Conservation (phyloP, 2,797 vertebrate species). For the Hozukius guyotensis region DNA sequence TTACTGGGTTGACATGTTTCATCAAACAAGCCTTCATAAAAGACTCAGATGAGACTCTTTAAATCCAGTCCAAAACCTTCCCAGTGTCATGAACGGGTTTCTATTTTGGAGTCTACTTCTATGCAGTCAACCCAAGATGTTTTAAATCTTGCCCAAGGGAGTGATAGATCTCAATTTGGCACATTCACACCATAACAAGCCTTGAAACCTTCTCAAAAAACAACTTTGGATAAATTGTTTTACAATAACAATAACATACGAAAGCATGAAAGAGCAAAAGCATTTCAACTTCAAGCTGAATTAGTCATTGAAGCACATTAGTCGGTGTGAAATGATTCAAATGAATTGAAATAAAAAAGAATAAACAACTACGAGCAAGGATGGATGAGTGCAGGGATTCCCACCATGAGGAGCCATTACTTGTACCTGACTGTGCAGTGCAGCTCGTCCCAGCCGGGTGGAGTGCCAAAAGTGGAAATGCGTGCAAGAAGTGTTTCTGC, state of each 20-base stretch:
- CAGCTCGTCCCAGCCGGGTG: neutral
- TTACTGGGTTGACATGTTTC: neutral
- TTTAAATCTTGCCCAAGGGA: neutral
- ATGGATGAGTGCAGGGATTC: neutral
- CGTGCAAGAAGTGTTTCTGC: neutral
- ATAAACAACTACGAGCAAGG: neutral
- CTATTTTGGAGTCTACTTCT: neutral
- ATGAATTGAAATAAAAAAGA: neutral
- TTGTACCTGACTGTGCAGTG: neutral
- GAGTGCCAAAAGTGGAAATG: neutral
- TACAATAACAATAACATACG: neutral
- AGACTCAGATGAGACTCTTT: neutral
- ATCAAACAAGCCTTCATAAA: neutral
- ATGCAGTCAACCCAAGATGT: neutral
- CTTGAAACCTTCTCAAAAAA: neutral
- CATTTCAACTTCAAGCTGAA: neutral
- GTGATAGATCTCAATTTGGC: neutral
- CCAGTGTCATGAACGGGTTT: neutral
- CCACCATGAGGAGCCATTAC: neutral
- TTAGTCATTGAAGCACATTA: neutral
- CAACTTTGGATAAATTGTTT: neutral
- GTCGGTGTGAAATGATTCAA: neutral
- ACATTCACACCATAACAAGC: neutral
- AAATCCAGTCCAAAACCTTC: neutral
- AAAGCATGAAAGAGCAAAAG: neutral